Percentiles rank a stretch among this genome's conserved stretches.
Conservation (phyloP, 2,113 vertebrate species). For the Phaethon lepturus region DNA sequence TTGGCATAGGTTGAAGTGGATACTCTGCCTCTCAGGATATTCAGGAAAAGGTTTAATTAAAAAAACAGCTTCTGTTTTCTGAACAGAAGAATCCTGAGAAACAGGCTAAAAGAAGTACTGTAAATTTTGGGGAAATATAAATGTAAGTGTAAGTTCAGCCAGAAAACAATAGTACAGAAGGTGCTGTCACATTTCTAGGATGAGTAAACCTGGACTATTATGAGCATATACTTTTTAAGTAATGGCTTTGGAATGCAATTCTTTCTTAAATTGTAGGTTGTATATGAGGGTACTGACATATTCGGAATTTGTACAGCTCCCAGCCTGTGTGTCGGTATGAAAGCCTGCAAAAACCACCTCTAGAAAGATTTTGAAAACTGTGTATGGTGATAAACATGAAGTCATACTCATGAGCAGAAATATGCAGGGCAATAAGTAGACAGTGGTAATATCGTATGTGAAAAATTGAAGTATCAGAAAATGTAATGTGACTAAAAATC, state of each 20-base stretch:
- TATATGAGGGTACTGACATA: neutral
- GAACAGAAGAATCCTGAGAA: neutral
- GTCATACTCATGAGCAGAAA: neutral
- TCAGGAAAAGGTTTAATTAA: constrained; percentile 39
- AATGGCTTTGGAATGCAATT: neutral
- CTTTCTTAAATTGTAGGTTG: neutral
- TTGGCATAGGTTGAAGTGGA: constrained; percentile 19
- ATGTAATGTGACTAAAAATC: neutral
- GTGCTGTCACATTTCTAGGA: neutral
- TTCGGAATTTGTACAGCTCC: neutral
- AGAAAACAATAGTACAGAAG: neutral
- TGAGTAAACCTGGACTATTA: neutral
- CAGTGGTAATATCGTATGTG: neutral
- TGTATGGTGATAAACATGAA: neutral
- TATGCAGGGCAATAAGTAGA: neutral
- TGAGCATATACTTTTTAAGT: neutral
- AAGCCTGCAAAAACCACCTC: neutral
- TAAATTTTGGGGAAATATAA: neutral
- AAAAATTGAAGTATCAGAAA: neutral
- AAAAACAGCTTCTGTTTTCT: neutral
- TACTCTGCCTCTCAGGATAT: neutral
- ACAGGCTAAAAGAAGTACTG: neutral
- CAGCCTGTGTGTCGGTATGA: neutral
- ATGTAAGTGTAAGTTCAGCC: neutral
- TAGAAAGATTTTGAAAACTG: neutral